Conservation (phyloP, 2,797 vertebrate species). For the Anolis apletophallus region DNA sequence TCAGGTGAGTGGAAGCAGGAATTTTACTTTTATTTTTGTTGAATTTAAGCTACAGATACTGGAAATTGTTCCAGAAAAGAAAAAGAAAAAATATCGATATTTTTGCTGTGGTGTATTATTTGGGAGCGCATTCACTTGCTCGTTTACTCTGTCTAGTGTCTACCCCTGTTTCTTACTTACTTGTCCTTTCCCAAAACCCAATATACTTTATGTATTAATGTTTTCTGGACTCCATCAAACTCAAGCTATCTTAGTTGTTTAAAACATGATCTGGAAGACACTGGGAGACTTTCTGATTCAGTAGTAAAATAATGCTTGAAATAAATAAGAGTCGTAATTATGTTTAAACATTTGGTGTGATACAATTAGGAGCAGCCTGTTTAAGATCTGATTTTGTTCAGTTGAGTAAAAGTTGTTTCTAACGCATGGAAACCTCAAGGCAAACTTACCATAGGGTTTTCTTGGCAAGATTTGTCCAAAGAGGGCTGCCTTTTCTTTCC, state of each 20-base stretch:
- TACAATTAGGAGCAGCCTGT: neutral
- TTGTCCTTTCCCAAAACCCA: neutral
- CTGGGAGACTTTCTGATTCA: neutral
- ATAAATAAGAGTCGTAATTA: neutral
- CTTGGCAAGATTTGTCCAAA: too few relatives aligned
- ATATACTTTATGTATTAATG: neutral
- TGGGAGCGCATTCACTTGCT: neutral
- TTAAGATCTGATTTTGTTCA: conserved; percentile 29
- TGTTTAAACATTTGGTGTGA: neutral
- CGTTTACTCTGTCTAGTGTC: neutral
- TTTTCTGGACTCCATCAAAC: neutral
- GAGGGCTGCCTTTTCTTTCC: too few relatives aligned
- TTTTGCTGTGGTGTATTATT: conserved; percentile 1
- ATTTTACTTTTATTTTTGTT: conserved; percentile 9
- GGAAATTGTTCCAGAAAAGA: too few relatives aligned
- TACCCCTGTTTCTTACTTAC: neutral
- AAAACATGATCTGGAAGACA: neutral
- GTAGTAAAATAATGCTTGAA: neutral
- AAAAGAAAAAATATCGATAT: neutral
- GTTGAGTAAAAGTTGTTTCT: conserved; percentile 35
- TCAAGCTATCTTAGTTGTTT: neutral
- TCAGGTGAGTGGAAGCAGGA: neutral
- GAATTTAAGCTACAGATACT: neutral
- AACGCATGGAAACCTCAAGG: too few relatives aligned
- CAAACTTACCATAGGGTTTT: too few relatives aligned